phyloP scores from a whole-genome alignment of 2,888 invertebrate genomes.

The Coenonympha glycerion region DNA sequence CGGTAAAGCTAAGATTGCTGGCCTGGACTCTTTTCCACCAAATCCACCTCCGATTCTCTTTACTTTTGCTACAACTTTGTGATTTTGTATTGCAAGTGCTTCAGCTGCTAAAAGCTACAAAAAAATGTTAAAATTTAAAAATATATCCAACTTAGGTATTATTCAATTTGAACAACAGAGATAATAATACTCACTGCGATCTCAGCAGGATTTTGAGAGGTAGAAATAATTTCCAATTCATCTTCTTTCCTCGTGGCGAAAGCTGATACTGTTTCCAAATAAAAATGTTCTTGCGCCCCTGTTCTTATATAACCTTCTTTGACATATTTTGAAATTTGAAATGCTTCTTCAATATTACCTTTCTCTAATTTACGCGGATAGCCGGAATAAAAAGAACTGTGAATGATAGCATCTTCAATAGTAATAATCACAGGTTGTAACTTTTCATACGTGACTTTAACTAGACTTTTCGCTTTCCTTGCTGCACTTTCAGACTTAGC shows the following conservation, averaged over 20 bases:
- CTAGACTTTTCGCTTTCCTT: slow-evolving; percentile 84
- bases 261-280: slow-evolving; percentile 85
- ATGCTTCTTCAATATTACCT: slow-evolving; percentile 81
- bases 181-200: slow-evolving; percentile 77
- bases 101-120: slow-evolving; percentile 78
- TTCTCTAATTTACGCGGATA: slow-evolving; percentile 73
- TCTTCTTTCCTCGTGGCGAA: slow-evolving; percentile 83
- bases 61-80: slow-evolving; percentile 81
- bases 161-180: too few relatives aligned
- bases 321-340: slow-evolving; percentile 79
- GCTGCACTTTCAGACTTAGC: slow-evolving; percentile 86
- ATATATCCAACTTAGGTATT: not conserved
- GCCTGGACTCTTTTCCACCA: slow-evolving; percentile 89
- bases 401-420: slow-evolving; percentile 89
- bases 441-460: slow-evolving; percentile 86
- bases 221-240: slow-evolving; percentile 88
- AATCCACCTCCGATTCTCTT: slow-evolving; percentile 92
- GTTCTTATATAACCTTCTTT: slow-evolving; percentile 82
- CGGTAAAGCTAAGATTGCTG: slow-evolving; percentile 77
- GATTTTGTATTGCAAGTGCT: slow-evolving; percentile 79
- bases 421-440: slow-evolving; percentile 86
- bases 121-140: not conserved
- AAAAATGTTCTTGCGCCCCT: slow-evolving; percentile 93
- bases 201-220: slow-evolving; percentile 88
- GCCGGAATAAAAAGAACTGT: slow-evolving; percentile 79